Percentiles rank a stretch among this genome's conserved stretches.
phyloP scores from a whole-genome alignment of 2,797 vertebrate species.

The Bradypus variegatus region DNA sequence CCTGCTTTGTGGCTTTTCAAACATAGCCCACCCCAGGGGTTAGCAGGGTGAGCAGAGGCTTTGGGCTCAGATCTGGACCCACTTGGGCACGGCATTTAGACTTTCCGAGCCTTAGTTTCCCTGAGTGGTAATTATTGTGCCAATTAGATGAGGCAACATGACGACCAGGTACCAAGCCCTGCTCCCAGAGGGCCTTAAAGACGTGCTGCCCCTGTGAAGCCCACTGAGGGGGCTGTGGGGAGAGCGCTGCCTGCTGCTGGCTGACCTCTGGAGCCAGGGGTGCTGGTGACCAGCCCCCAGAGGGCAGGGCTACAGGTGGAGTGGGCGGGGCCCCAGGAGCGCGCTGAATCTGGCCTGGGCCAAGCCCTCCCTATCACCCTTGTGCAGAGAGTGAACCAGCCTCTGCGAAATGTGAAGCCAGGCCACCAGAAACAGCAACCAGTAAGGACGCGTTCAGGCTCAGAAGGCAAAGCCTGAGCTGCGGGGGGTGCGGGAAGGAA shows the following conservation, averaged over 20 bases:
- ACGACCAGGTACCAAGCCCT: not conserved
- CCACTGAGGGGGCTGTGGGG: not conserved
- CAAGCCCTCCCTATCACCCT: not conserved
- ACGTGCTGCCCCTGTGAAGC: not conserved
- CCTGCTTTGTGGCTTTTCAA: not conserved
- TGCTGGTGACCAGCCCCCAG: not conserved
- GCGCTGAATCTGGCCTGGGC: not conserved
- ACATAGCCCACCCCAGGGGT: not conserved
- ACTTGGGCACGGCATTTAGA: not conserved
- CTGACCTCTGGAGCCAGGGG: too few species aligned
- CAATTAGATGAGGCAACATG: not conserved
- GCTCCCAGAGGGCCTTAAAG: not conserved
- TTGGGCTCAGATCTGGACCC: not conserved
- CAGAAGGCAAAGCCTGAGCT: too few species aligned
- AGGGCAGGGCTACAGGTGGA: not conserved
- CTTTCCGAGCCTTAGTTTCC: not conserved
- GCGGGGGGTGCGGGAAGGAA: not conserved
- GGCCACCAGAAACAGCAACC: not conserved
- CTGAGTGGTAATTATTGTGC: not conserved
- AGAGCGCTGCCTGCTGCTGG: too few species aligned
- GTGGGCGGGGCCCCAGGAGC: not conserved
- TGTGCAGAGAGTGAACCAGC: not conserved
- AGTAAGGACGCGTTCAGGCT: not conserved
- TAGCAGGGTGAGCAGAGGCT: not conserved
- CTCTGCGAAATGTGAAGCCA: not conserved